A percentile compares a stretch with the other conserved stretches of the same genome.
phyloP scores from a whole-genome alignment of 64 coral and sea anemone genomes.

The Acropora tenuis region DNA sequence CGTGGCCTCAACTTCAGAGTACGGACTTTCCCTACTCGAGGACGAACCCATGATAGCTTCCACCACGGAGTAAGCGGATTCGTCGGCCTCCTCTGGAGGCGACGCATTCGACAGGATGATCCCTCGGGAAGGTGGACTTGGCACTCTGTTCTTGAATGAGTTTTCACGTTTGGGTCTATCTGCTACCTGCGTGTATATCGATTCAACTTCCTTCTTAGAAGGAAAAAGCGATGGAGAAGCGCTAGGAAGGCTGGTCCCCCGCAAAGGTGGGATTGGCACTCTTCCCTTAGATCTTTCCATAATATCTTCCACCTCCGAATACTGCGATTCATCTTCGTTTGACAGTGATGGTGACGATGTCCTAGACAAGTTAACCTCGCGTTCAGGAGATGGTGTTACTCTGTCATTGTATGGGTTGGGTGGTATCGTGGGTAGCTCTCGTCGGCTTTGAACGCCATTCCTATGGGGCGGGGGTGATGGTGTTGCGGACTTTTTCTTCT shows the following conservation, averaged over 20 bases:
- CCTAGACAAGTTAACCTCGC: not conserved
- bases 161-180: not conserved
- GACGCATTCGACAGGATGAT: slow-evolving; percentile 15
- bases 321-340: not conserved
- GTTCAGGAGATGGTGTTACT: not conserved
- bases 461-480: not conserved
- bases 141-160: not conserved
- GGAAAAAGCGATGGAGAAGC: not conserved
- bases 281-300: not conserved
- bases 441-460: not conserved
- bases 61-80: not conserved
- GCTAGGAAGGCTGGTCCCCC: not conserved
- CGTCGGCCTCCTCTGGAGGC: not conserved
- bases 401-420: not conserved
- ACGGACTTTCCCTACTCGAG: slow-evolving; percentile 3
- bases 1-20: slow-evolving; percentile 13
- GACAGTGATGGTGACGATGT: not conserved
- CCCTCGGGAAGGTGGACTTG: not conserved
- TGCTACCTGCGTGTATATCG: not conserved
- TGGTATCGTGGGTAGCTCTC: not conserved
- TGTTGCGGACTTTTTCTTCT: not conserved
- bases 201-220: not conserved
- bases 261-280: not conserved
- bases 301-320: not conserved
- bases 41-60: not conserved